Evolutionary conservation across 2,888 invertebrate genomes (phyloP).

Genomic region (Caenorhabditis becei): DNA sequence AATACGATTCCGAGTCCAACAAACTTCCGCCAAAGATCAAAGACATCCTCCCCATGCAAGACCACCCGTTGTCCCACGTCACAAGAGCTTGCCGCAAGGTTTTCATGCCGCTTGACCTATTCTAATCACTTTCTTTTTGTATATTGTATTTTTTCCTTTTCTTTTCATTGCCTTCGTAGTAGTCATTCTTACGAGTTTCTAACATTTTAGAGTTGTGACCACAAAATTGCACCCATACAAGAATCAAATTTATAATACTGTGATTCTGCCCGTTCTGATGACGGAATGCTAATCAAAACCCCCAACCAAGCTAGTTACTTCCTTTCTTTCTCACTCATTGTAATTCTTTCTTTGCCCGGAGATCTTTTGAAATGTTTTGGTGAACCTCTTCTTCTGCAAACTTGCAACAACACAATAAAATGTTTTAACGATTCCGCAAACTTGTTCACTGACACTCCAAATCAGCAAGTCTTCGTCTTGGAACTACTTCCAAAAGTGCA

Average conservation of each 20-base stretch:
- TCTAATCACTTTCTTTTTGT: conserved; percentile 40
- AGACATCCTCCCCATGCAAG: conserved; percentile 72
- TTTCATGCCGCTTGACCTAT: conserved; percentile 77
- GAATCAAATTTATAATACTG: conserved; percentile 7
- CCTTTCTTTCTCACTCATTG: conserved; percentile 1
- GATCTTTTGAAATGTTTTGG: conserved; percentile 6
- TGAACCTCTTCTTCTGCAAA: neutral
- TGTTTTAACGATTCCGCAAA: too few relatives aligned
- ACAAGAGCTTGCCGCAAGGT: conserved; percentile 76
- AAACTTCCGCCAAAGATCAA: conserved; percentile 75
- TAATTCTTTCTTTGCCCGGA: neutral
- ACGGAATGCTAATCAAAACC: conserved; percentile 3
- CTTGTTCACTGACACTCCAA: neutral
- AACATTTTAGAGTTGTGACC: conserved; percentile 23
- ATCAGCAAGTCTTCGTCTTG: conserved; percentile 5
- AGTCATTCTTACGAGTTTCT: conserved; percentile 10
- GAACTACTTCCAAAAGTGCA: neutral
- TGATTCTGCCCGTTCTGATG: conserved; percentile 19
- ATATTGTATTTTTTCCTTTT: conserved; percentile 3
- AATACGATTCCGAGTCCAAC: conserved; percentile 72
- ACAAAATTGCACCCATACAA: conserved; percentile 21
- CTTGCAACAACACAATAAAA: too few relatives aligned
- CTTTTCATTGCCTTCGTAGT: conserved; percentile 5
- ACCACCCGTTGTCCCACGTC: conserved; percentile 70
- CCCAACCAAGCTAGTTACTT: neutral